Base-by-base conservation (phyloP, 2,888 invertebrate genomes). In the Cantharis nigra region DNA sequence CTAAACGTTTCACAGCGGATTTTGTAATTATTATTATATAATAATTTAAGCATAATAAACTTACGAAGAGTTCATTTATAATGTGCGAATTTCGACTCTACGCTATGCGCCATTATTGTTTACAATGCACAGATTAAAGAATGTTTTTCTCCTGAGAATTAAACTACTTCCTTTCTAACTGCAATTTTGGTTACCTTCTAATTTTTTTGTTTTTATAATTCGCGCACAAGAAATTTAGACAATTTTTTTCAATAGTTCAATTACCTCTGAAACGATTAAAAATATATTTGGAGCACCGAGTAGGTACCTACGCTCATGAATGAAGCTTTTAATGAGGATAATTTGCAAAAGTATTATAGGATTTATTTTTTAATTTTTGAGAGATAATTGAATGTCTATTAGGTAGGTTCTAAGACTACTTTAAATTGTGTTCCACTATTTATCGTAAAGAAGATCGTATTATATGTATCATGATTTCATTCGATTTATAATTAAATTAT, bases 61-160 rank as follows among this genome's bases (percentile, higher is more conserved):
- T 20, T 30, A 33, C 16, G 18, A 28, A 70, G 14, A 70, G 18
- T 33, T 14, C 28, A 70, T 70, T 33, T 70, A 33, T 67, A 67
- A n/a, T 26, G 65, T 67, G 65, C 65, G 65, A 67, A 67, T 23
- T 23, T 67, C 65, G 26, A 67, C 65, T 23, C 26, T 67, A 67
- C 26, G 20, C 26, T 67, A 23, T 73, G 73, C 49, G 49, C 49
- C 49, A 49, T 49, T 49, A 49, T 49, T 49, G 49, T 49, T 49
- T 73, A 80, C 77, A 78, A 80, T 80, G 73, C 74, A 78, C 79
- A 75, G 79, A 81, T 81, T 72, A 78, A 72, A 75, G 72, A 49
- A 30, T 63, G 65, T 78, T 74, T 74, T 77, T 78, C 75, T 75
- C 75, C 72, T 78, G 79, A 77, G 80, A 81, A 81, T 78, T 78